phyloP scores from a whole-genome alignment of 2,888 invertebrate species.

The Thyatira batis region DNA sequence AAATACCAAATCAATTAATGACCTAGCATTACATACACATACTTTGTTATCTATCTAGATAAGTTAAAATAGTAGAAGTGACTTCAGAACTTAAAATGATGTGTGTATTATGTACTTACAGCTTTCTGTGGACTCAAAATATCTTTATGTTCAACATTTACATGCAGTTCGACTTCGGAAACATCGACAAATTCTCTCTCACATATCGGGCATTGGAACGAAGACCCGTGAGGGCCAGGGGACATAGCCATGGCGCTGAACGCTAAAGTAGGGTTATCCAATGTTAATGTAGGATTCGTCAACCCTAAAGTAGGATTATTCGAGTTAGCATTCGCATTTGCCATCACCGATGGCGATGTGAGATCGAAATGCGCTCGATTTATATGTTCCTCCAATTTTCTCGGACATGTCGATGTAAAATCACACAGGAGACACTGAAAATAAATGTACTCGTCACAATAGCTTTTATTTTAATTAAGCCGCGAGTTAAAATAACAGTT shows the following conservation, averaged over 20 bases:
- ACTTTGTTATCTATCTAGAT: no score
- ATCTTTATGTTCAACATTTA: slow-evolving; percentile 92
- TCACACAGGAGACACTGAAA: slow-evolving; percentile 89
- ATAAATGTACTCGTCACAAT: slow-evolving; percentile 1
- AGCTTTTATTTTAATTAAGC: no score
- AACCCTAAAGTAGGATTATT: slow-evolving; percentile 59
- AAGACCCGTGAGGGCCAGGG: slow-evolving; percentile 70
- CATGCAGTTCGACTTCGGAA: slow-evolving; percentile 92
- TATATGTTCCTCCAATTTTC: slow-evolving; percentile 90
- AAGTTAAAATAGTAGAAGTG: no score
- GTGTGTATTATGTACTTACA: no score
- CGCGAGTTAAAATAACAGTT: no score
- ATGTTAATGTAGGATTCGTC: slow-evolving; percentile 58
- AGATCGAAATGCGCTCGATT: slow-evolving; percentile 92
- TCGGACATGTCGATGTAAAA: slow-evolving; percentile 87
- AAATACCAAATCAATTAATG: no score
- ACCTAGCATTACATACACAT: no score
- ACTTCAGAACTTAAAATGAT: no score
- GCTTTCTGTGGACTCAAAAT: slow-evolving; percentile 86
- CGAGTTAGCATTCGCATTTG: slow-evolving; percentile 61
- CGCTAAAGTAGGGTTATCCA: slow-evolving; percentile 56
- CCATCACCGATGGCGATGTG: slow-evolving; percentile 86
- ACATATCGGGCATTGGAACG: slow-evolving; percentile 91
- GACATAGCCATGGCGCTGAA: slow-evolving; percentile 72
- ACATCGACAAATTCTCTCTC: slow-evolving; percentile 86